Conservation (phyloP, 1,140 invertebrate genomes). For the Hylaeus anthracinus region DNA sequence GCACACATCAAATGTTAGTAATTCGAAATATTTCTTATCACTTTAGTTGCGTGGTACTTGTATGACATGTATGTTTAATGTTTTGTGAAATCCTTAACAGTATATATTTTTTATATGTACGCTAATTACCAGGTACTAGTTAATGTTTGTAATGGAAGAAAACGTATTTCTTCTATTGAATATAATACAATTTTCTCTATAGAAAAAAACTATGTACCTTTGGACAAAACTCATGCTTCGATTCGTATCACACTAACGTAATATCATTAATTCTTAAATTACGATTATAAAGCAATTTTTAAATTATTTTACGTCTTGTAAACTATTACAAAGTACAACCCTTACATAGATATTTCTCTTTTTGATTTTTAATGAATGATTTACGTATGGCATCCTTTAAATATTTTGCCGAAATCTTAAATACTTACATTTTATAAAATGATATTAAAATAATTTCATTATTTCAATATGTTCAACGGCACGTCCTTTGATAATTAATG, state of each 20-base stretch:
- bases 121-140: conserved; percentile 43
- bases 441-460: conserved; percentile 5
- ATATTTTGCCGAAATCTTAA: not conserved
- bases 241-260: not conserved
- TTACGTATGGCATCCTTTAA: conserved; percentile 9
- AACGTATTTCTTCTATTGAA: conserved; percentile 6
- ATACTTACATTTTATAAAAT: conserved; percentile 5
- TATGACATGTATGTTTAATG: conserved; percentile 22
- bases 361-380: conserved; percentile 33
- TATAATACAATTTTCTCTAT: conserved; percentile 9
- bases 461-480: not conserved
- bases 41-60: conserved; percentile 19
- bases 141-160: conserved; percentile 33
- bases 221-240: conserved; percentile 5
- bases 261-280: conserved; percentile 15
- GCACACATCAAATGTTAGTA: conserved; percentile 19
- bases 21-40: conserved; percentile 25
- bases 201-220: conserved; percentile 18
- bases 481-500: not conserved
- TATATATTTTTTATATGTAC: conserved; percentile 20
- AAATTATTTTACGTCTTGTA: conserved; percentile 6
- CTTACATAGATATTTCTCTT: not conserved
- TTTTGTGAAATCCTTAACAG: conserved; percentile 18
- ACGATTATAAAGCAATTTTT: conserved; percentile 9
- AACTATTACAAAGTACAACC: not conserved